These are phyloP conservation scores for silkworm (Bombyx mori) DNA, from an alignment of 1,140 invertebrate species.

Conservation along the genomic window DNA sequence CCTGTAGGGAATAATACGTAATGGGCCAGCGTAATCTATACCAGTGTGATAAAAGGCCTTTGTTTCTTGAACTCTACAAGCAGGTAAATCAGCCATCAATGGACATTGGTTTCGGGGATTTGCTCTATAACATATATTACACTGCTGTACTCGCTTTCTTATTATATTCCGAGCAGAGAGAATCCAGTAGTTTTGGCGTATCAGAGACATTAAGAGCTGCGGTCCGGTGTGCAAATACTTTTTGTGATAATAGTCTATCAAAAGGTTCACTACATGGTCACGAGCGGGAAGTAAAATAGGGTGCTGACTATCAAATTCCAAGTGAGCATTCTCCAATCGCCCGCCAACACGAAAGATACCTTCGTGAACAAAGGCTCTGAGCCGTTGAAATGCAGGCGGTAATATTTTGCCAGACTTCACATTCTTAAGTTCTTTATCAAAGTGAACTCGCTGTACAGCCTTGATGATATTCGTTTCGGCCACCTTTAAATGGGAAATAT, in stretches of 20 bases:
- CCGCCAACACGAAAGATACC: no score
- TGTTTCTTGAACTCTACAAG: slow-evolving; percentile 9
- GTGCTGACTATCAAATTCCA: no score
- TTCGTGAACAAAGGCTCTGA: no score
- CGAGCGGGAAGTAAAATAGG: no score
- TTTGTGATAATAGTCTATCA: slow-evolving; percentile 16
- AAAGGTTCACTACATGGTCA: no score
- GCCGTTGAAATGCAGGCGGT: neutral
- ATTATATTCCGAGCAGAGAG: slow-evolving; percentile 14
- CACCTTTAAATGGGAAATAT: neutral
- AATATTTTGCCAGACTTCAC: neutral
- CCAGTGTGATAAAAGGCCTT: slow-evolving; percentile 40
- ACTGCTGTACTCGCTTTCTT: slow-evolving; percentile 5
- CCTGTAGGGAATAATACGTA: slow-evolving; percentile 22
- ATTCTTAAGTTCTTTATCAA: neutral
- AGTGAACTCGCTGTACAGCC: neutral
- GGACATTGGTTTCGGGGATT: slow-evolving; percentile 15
- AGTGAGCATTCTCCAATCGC: no score
- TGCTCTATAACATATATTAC: slow-evolving; percentile 10
- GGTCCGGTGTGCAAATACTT: slow-evolving; percentile 29
- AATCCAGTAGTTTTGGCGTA: slow-evolving; percentile 36
- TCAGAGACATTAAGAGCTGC: slow-evolving; percentile 17
- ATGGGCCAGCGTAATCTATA: slow-evolving; percentile 47
- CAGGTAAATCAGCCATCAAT: slow-evolving; percentile 28
- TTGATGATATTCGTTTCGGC: neutral